phyloP scores from a whole-genome alignment of 2,888 invertebrate genomes.

The Epistrophe grossulariae region DNA sequence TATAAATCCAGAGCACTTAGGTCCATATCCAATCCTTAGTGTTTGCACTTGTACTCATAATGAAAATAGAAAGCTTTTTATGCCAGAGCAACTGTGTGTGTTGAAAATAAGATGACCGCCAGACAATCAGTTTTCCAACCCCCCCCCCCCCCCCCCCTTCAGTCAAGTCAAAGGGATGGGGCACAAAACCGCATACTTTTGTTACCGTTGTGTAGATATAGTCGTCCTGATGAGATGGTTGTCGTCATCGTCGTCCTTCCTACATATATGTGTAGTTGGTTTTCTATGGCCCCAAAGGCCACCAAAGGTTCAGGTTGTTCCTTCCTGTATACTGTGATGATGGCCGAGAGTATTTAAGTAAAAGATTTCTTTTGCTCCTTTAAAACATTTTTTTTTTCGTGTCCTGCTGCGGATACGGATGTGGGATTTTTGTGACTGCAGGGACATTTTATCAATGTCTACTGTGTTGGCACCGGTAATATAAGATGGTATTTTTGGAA shows the following conservation, averaged over 20 bases:
- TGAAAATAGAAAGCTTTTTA: conserved; percentile 78
- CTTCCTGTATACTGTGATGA: conserved; percentile 27
- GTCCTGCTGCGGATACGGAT: conserved; percentile 68
- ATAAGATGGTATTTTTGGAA: conserved; percentile 72
- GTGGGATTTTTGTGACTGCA: conserved; percentile 74
- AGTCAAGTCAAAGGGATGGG: neutral
- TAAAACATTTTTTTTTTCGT: conserved; percentile 5
- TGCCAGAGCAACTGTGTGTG: conserved; percentile 70
- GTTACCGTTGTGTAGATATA: conserved; percentile 60
- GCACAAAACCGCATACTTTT: conserved; percentile 72
- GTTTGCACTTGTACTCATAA: conserved; percentile 78
- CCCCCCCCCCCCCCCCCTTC: neutral
- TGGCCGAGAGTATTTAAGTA: conserved; percentile 72
- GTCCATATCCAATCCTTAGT: conserved; percentile 76
- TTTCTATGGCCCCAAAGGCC: conserved; percentile 54
- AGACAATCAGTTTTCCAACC: conserved; percentile 69
- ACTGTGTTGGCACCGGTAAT: conserved; percentile 76
- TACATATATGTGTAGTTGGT: conserved; percentile 26
- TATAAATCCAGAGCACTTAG: conserved; percentile 77
- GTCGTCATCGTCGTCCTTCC: conserved; percentile 24
- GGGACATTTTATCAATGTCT: conserved; percentile 76
- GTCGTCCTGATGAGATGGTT: conserved; percentile 25
- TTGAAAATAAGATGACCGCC: conserved; percentile 75
- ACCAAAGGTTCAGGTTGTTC: conserved; percentile 73
- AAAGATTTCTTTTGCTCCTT: conserved; percentile 68